These are phyloP conservation scores for Pocillopora grandis DNA, from an alignment of 92 coral and sea anemone species.

Conservation along the genomic window DNA sequence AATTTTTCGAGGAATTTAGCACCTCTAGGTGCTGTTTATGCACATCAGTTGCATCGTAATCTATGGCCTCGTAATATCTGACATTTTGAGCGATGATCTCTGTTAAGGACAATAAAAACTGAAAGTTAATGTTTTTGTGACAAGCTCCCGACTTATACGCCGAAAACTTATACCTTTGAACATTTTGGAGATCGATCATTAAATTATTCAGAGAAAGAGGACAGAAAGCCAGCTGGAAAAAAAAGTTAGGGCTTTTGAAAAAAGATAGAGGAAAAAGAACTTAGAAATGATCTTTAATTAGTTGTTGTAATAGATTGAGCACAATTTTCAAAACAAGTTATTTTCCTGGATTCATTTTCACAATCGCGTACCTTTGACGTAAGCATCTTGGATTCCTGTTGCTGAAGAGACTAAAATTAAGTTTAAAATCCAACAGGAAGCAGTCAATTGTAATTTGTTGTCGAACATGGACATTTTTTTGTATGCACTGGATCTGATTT, in stretches of 20 bases:
- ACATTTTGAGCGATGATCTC: conserved; percentile 26
- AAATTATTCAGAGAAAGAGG: no score
- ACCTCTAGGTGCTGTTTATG: conserved; percentile 59
- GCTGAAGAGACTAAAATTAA: background rate
- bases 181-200: no score
- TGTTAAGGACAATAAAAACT: conserved; percentile 4
- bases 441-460: background rate
- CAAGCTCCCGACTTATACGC: no score
- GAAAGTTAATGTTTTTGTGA: background rate
- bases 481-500: background rate
- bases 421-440: background rate
- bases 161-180: no score
- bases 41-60: conserved; percentile 47
- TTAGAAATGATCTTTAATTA: background rate
- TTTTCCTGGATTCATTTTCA: no score
- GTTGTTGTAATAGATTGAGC: background rate
- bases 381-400: background rate
- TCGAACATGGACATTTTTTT: background rate
- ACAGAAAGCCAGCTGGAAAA: no score
- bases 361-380: background rate
- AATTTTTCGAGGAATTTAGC: conserved; percentile 3
- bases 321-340: background rate
- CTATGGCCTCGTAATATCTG: conserved; percentile 51
- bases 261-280: no score
- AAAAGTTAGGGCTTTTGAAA: no score